Conservation (phyloP, 1,140 invertebrate species). For the Drosophila virilis region DNA sequence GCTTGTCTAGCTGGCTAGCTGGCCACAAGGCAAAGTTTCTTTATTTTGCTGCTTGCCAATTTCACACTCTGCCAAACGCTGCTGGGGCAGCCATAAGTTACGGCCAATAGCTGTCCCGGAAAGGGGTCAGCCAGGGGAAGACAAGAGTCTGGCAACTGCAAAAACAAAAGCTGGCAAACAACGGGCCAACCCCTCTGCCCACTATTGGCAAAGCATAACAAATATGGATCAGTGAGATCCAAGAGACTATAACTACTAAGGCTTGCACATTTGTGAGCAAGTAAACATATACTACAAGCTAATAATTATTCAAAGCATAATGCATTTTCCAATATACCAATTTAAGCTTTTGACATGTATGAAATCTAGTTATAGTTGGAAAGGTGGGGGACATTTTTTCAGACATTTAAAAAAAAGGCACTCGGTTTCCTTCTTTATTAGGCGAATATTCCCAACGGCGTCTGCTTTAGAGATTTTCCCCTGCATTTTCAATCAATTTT, state of each 20-base stretch:
- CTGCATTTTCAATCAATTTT: too few relatives aligned
- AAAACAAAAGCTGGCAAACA: constrained; percentile 25
- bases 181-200: not conserved
- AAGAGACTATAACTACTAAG: not conserved
- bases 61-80: constrained; percentile 81
- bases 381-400: too few relatives aligned
- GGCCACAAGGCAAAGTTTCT: constrained; percentile 66
- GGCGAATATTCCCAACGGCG: too few relatives aligned
- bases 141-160: constrained; percentile 27
- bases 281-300: not conserved
- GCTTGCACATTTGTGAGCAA: not conserved
- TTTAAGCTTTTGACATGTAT: too few relatives aligned
- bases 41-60: constrained; percentile 78
- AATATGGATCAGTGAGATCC: constrained; percentile 17
- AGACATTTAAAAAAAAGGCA: too few relatives aligned
- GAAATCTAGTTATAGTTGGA: too few relatives aligned
- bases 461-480: too few relatives aligned
- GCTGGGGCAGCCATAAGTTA: constrained; percentile 68
- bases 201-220: not conserved
- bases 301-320: too few relatives aligned
- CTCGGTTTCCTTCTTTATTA: too few relatives aligned
- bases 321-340: too few relatives aligned
- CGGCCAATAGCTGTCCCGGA: constrained; percentile 52
- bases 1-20: constrained; percentile 7
- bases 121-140: constrained; percentile 37